Conservation (phyloP, 2,888 invertebrate species). For the Drosophila monieri region DNA sequence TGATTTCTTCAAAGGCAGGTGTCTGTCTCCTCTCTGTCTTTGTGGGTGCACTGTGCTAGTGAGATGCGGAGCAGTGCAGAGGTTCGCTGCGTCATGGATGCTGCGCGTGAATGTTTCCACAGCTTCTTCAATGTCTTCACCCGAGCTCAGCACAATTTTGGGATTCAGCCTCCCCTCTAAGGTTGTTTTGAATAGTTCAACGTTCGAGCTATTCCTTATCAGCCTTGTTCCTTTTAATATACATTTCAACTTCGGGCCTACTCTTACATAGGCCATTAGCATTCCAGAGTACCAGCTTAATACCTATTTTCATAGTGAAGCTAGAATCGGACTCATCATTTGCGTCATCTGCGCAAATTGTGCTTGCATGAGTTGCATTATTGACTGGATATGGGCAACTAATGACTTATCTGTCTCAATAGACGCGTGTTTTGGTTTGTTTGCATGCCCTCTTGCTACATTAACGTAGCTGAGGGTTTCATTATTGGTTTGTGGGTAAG, state of each 20-base stretch:
- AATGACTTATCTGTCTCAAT: not conserved
- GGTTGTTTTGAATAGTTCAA: too few relatives aligned
- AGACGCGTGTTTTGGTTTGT: not conserved
- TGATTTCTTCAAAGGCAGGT: not conserved
- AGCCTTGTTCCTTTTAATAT: too few relatives aligned
- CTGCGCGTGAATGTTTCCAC: too few relatives aligned
- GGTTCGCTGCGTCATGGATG: not conserved
- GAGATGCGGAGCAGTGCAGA: not conserved
- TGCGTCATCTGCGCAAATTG: conserved; percentile 13
- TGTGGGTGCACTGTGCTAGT: not conserved
- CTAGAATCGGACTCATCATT: conserved; percentile 6
- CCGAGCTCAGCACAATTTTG: too few relatives aligned
- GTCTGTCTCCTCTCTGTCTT: not conserved
- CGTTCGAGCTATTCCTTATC: too few relatives aligned
- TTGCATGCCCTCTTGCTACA: not conserved
- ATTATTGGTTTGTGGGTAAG: too few relatives aligned
- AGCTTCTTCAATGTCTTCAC: too few relatives aligned
- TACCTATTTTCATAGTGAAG: not conserved
- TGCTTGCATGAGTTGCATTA: conserved; percentile 9
- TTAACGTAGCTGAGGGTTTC: too few relatives aligned
- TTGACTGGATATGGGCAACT: conserved; percentile 1
- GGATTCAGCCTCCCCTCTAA: too few relatives aligned
- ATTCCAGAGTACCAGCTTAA: not conserved
- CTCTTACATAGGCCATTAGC: conserved; percentile 12
- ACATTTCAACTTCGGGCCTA: too few relatives aligned